Conservation (phyloP, 1,140 invertebrate genomes). For the Drosophila neocordata region DNA sequence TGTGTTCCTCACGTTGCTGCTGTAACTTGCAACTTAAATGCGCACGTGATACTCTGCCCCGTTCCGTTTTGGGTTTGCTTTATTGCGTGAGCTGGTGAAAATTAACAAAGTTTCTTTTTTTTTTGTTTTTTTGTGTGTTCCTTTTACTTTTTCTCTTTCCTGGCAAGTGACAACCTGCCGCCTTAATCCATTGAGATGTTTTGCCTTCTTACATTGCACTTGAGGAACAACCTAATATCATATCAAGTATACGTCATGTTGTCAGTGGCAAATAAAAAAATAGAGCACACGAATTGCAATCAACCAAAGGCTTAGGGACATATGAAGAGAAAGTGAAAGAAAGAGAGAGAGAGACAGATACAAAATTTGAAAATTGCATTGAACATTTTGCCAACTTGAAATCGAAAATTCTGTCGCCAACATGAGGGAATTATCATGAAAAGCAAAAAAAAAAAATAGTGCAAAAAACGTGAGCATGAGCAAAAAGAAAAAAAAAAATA, state of each 20-base stretch:
- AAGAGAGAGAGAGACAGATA: neutral
- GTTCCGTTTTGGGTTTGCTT: conserved; percentile 52
- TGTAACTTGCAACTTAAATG: conserved; percentile 79
- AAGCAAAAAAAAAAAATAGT: neutral
- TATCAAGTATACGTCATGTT: conserved; percentile 54
- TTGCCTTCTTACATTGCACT: conserved; percentile 20
- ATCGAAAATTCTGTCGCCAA: conserved; percentile 35
- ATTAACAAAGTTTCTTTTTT: conserved; percentile 61
- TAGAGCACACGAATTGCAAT: conserved; percentile 39
- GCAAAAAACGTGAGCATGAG: neutral
- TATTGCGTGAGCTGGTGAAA: conserved; percentile 71
- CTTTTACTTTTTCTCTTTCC: neutral
- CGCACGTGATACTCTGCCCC: conserved; percentile 69
- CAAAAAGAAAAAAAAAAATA: neutral
- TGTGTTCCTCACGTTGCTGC: conserved; percentile 59
- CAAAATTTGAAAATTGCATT: conserved; percentile 19
- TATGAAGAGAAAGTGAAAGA: neutral
- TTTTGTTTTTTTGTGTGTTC: neutral
- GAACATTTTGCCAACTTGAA: conserved; percentile 38
- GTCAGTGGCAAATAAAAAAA: conserved; percentile 38
- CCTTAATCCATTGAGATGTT: conserved; percentile 5
- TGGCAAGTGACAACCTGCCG: conserved; percentile 14
- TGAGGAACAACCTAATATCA: conserved; percentile 46
- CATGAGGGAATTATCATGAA: conserved; percentile 64
- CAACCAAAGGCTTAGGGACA: conserved; percentile 49